These are phyloP conservation scores for Lepidocyrtoides sp. DNA, from an alignment of 2,888 invertebrate species.

Conservation along the genomic window DNA sequence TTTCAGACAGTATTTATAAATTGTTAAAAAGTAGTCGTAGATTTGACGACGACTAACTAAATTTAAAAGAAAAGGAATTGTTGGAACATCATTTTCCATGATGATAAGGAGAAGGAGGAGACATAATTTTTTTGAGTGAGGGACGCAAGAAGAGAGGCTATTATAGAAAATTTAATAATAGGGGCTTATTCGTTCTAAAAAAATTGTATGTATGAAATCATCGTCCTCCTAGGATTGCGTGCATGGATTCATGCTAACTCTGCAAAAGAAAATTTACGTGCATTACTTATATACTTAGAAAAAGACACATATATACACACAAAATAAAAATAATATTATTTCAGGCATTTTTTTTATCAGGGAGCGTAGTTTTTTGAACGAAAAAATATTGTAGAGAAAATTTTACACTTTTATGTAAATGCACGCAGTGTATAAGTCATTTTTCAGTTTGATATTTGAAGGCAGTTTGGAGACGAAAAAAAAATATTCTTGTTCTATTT, in stretches of 20 bases:
- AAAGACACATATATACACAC: neutral
- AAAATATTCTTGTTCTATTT: slow-evolving; percentile 11
- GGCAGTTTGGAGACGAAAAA: neutral
- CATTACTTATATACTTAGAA: neutral
- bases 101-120: slow-evolving; percentile 6
- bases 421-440: slow-evolving; percentile 20
- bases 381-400: neutral
- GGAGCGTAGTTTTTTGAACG: neutral
- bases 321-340: neutral
- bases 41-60: neutral
- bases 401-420: slow-evolving; percentile 27
- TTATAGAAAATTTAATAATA: slow-evolving; percentile 70
- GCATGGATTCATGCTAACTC: slow-evolving; percentile 34
- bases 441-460: slow-evolving; percentile 10
- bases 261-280: slow-evolving; percentile 27
- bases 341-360: slow-evolving; percentile 1
- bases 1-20: neutral
- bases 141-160: slow-evolving; percentile 33
- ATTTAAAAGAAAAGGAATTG: neutral
- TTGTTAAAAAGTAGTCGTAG: neutral
- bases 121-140: slow-evolving; percentile 4
- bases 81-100: neutral
- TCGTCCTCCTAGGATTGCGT: slow-evolving; percentile 23
- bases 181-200: slow-evolving; percentile 5
- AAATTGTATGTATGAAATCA: neutral